Percentiles rank a stretch among this genome's conserved stretches.
Conservation (phyloP, 2,113 vertebrate genomes). For the Caracal caracal region DNA sequence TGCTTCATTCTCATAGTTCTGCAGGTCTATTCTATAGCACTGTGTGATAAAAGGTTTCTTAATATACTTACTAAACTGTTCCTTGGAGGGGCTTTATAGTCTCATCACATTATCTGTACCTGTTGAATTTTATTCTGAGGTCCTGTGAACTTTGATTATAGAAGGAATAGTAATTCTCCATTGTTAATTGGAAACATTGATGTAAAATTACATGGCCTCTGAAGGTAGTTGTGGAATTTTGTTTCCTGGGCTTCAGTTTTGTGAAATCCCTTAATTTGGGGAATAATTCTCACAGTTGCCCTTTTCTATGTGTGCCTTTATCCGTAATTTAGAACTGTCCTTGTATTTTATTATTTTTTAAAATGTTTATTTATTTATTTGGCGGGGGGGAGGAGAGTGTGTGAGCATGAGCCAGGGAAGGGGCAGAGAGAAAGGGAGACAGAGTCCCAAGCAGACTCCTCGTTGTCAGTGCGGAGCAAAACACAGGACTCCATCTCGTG, state of each 20-base stretch:
- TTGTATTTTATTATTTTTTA: neutral
- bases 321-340: neutral
- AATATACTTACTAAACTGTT: neutral
- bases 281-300: conserved; percentile 47
- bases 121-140: conserved; percentile 41
- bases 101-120: conserved; percentile 51
- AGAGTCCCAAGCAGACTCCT: too few relatives aligned
- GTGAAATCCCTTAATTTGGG: conserved; percentile 29
- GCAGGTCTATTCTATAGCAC: conserved; percentile 41
- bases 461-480: too few relatives aligned
- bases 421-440: too few relatives aligned
- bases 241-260: conserved; percentile 13
- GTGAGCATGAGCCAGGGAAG: too few relatives aligned
- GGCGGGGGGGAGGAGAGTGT: too few relatives aligned
- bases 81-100: conserved; percentile 61
- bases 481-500: too few relatives aligned
- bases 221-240: neutral
- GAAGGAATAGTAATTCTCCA: neutral
- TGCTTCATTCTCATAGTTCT: neutral
- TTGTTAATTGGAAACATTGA: conserved; percentile 5
- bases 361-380: too few relatives aligned
- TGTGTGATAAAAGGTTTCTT: conserved; percentile 45
- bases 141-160: neutral
- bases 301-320: neutral
- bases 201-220: conserved; percentile 20